A percentile compares a stretch with the other conserved stretches of the same genome.
Conservation (phyloP, 2,888 invertebrate species). For the Strigamia maritima region DNA sequence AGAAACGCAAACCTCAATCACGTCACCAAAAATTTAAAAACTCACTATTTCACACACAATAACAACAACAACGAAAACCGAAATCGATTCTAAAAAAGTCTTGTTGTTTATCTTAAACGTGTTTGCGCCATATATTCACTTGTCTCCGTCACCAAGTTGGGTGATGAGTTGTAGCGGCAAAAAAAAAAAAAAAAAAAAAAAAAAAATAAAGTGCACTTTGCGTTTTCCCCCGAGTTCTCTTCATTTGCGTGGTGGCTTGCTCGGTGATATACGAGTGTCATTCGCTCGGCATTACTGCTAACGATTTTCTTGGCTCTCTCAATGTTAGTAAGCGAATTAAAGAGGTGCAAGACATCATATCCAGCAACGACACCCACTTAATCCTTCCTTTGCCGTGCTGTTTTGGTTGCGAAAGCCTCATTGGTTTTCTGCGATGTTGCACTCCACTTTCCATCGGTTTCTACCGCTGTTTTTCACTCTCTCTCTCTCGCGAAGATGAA, state of each 20-base stretch:
- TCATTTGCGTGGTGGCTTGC: neutral
- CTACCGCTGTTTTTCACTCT: too few species aligned
- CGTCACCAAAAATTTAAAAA: too few species aligned
- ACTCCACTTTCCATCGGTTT: neutral
- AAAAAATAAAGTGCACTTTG: neutral
- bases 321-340: neutral
- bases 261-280: neutral
- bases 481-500: too few species aligned
- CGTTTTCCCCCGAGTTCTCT: slow-evolving; percentile 4
- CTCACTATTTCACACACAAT: too few species aligned
- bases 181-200: too few species aligned
- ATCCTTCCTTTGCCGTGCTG: neutral
- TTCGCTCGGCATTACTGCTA: neutral
- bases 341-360: neutral
- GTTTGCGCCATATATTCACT: neutral
- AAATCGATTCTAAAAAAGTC: neutral
- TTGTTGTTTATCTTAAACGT: neutral
- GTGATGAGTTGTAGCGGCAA: neutral
- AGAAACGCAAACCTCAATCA: too few species aligned
- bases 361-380: neutral
- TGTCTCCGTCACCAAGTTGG: neutral
- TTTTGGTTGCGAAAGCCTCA: neutral
- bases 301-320: neutral
- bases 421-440: neutral
- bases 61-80: too few species aligned